Base-by-base conservation (phyloP, 2,113 vertebrate species). In the Lasiurus borealis region DNA sequence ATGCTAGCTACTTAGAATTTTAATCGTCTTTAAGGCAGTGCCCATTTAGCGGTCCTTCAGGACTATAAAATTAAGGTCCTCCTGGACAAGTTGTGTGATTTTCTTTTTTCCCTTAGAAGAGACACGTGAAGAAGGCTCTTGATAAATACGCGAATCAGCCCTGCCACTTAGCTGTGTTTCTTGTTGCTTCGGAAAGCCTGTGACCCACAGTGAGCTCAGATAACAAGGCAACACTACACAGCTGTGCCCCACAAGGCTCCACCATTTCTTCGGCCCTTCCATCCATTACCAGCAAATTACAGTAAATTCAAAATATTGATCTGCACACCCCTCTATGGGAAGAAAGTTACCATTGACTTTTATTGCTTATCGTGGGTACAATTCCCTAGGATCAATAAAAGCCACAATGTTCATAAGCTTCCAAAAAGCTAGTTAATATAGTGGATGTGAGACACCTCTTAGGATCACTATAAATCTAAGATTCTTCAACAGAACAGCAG, bases 301-400 rank as follows among this genome's bases (percentile, higher is more conserved):
- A 96, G 82, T 96, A 98, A 98, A 98, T 92, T 95, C 80, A 91
- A 95, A 97, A 96, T 96, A 97, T 2, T 97, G 59, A 92, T 97
- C 96, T 73, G 92, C 0, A 1, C 94, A 76, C 68, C 36, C 59
- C 21, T 97, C 34, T 52, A 93, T 59, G 21, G 95, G 27, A 69
- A 97, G 95, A 98, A 98, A 97, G n/a, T 97, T 86, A 27, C 14
- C 90, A 97, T 95, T 9, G 90, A 92, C 50, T 97, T 97, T 97
- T 96, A 96, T 36, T 97, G 83, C 59, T 95, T 97, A 95, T 95
- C 96, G 93, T 76, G 34, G 62, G 12, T 93, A 97, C 85, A 94
- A 44, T 97, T 97, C 94, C 88, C 90, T 93, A 68, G 48, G 97
- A 97, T 84, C 96, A 88, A 92, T 97, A 97, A 97, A 98, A 97